These are phyloP conservation scores for Columbina picui DNA, from an alignment of 2,113 vertebrate genomes.

Conservation along the genomic window DNA sequence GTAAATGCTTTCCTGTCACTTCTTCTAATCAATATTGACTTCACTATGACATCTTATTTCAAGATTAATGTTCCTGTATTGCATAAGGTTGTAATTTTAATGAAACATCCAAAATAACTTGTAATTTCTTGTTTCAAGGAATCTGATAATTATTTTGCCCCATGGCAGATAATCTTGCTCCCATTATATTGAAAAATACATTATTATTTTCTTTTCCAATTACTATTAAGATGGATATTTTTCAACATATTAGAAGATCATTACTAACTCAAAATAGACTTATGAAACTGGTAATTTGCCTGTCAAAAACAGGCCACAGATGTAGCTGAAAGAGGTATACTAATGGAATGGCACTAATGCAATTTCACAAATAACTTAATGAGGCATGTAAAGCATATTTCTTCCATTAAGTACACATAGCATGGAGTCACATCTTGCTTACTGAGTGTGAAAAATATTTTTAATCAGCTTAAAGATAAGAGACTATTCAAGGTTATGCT, in stretches of 20 bases:
- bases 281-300: slow-evolving; percentile 72
- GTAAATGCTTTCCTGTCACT: background rate
- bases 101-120: slow-evolving; percentile 5
- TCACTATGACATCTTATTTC: slow-evolving; percentile 18
- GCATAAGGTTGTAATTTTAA: slow-evolving; percentile 39
- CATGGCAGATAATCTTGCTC: background rate
- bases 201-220: slow-evolving; percentile 57
- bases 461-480: slow-evolving; percentile 73
- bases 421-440: slow-evolving; percentile 71
- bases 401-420: slow-evolving; percentile 76
- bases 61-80: slow-evolving; percentile 31
- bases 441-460: slow-evolving; percentile 71
- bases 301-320: slow-evolving; percentile 65
- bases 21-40: slow-evolving; percentile 8
- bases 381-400: slow-evolving; percentile 76
- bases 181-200: slow-evolving; percentile 29
- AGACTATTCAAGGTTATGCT: slow-evolving; percentile 74
- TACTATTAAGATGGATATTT: slow-evolving; percentile 50
- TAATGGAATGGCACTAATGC: slow-evolving; percentile 76
- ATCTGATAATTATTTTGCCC: slow-evolving; percentile 37
- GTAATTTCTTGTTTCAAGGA: slow-evolving; percentile 49
- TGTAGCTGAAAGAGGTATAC: slow-evolving; percentile 62
- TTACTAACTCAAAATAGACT: slow-evolving; percentile 57
- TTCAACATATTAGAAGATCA: slow-evolving; percentile 60
- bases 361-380: slow-evolving; percentile 82